Evolutionary conservation across 2,113 vertebrate genomes (phyloP).

Genomic region (Daubentonia madagascariensis): DNA sequence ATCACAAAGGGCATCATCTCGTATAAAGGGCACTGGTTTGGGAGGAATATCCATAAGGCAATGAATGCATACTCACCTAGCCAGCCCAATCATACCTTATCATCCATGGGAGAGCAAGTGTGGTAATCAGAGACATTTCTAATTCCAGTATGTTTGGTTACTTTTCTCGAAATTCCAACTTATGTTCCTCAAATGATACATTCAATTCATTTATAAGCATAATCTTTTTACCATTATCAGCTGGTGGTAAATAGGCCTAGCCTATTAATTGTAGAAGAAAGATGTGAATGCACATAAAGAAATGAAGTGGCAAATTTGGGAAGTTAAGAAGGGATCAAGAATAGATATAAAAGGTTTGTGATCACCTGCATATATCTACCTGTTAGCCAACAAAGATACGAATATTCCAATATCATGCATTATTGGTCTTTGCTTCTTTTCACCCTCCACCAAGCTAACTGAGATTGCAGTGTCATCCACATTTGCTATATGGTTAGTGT

Average conservation of each 20-base stretch:
- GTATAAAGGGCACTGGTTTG: neutral
- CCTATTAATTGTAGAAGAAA: neutral
- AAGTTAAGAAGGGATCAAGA: neutral
- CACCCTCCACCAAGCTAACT: neutral
- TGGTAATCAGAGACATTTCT: neutral
- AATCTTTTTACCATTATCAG: neutral
- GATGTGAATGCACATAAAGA: neutral
- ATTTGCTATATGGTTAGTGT: neutral
- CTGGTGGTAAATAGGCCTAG: neutral
- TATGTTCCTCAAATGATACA: neutral
- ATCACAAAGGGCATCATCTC: neutral
- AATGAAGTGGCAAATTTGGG: neutral
- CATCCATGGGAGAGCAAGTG: neutral
- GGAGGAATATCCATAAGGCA: neutral
- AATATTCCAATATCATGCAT: neutral
- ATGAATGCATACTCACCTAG: neutral
- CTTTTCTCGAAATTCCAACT: neutral
- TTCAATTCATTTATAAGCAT: neutral
- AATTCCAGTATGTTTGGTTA: neutral
- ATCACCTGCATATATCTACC: neutral
- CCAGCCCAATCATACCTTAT: neutral
- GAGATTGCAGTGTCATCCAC: neutral
- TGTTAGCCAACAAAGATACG: neutral
- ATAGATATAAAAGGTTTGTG: neutral
- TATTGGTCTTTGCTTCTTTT: neutral